Base-by-base conservation (phyloP, 2,797 vertebrate genomes). In the Sebastes dallii region DNA sequence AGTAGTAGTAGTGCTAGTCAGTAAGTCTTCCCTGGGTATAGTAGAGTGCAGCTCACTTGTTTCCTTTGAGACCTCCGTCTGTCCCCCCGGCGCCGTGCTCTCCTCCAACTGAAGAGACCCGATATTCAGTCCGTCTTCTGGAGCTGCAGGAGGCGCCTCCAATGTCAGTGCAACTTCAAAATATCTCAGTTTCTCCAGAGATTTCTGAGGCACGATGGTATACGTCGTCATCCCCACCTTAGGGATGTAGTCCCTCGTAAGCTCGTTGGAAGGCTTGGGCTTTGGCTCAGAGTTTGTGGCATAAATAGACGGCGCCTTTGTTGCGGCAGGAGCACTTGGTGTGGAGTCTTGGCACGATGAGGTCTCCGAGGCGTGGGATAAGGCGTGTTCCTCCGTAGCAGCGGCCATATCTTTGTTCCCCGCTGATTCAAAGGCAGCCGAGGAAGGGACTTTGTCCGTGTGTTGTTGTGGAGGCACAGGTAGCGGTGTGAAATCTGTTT, bases 201-300 rank as follows among this genome's bases (percentile, higher is more conserved):
- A 96, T 86, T 96, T 99, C 61, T 96, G 97, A 92, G 99, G 99
- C 88, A 99, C 97, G 67, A 99, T 97, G 86, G 98, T 99, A 42
- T 98, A 99, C 24, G 98, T 99, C 2, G 98, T 99, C 97, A 99
- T 97, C 72, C 99, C 99, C 89, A 97, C 96, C 94, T 99, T 99
- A 62, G 98, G 99, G 86, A 98, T 97, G 85, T 99, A 99, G 83
- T 98, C 97, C 85, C 98, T 97, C 16, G 97, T 99, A 87, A 98
- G 95, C 94, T 99, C 99, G 81, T 98, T 97, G 65, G 97, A 98
- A 36, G 97, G 97, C 81, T 98, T 99, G 22, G 96, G 98, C 83
- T 97, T 99, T 78, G 95, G 93, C 88, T 96, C 96, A 30, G 90
- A 90, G 46, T 96, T 95, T 39, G 94, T 89, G 75, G 94, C 93